Percentiles rank a stretch among this genome's conserved stretches.
Conservation (phyloP, 2,888 invertebrate genomes). For the Timandra comae region DNA sequence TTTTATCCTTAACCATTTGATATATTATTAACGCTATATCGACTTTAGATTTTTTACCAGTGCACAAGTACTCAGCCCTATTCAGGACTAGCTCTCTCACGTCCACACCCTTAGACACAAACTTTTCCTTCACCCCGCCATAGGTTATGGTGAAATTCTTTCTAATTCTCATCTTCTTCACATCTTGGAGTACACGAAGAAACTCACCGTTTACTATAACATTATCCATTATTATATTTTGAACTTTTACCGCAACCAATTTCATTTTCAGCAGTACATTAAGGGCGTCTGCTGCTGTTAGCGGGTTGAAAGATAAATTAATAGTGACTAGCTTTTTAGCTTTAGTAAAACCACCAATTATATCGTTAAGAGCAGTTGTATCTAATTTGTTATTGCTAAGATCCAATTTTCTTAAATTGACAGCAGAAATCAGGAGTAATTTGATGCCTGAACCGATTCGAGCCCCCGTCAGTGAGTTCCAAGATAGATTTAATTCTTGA, state of each 20-base stretch:
- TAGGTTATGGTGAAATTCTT: constrained; percentile 34
- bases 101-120: constrained; percentile 29
- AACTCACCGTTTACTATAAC: constrained; percentile 36
- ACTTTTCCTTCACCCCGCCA: constrained; percentile 30
- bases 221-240: constrained; percentile 41
- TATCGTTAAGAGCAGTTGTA: constrained; percentile 29
- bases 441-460: constrained; percentile 35
- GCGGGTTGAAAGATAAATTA: constrained; percentile 48
- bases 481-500: constrained; percentile 44
- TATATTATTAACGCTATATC: constrained; percentile 41
- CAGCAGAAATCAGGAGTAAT: constrained; percentile 25
- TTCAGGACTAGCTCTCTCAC: constrained; percentile 41
- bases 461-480: constrained; percentile 40
- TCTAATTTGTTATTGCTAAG: constrained; percentile 45
- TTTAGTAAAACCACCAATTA: constrained; percentile 26
- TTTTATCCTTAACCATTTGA: constrained; percentile 37
- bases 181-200: constrained; percentile 23
- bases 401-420: constrained; percentile 33
- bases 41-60: constrained; percentile 28
- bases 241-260: constrained; percentile 29
- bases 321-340: constrained; percentile 39
- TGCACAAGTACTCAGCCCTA: constrained; percentile 39
- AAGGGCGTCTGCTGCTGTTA: constrained; percentile 38
- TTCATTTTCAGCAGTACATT: constrained; percentile 34
- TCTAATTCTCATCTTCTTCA: constrained; percentile 29